phyloP scores from a whole-genome alignment of 2,888 invertebrate genomes.

The Lutraria lutraria region DNA sequence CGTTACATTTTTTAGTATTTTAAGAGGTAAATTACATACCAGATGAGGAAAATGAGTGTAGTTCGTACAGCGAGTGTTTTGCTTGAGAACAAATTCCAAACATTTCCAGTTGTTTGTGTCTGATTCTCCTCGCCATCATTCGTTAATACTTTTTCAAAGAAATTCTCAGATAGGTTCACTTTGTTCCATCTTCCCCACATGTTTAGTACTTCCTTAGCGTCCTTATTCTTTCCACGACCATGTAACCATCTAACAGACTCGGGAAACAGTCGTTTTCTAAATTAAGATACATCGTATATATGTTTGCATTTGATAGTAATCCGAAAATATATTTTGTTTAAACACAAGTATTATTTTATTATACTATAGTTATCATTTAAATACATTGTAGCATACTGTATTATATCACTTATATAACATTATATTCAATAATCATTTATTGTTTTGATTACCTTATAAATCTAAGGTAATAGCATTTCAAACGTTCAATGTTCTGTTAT shows the following conservation, averaged over 20 bases:
- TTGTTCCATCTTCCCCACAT: conserved; percentile 71
- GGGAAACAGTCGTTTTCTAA: conserved; percentile 43
- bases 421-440: not conserved
- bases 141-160: conserved; percentile 60
- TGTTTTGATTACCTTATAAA: not conserved
- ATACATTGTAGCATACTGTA: no score
- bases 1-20: not conserved
- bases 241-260: conserved; percentile 77
- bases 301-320: no score
- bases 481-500: no score
- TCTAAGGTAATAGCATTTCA: no score
- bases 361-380: no score
- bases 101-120: conserved; percentile 26
- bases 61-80: conserved; percentile 63
- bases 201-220: conserved; percentile 69
- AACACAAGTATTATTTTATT: not conserved
- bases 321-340: not conserved
- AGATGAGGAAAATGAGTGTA: conserved; percentile 64
- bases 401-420: no score
- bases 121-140: not conserved
- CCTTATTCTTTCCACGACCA: conserved; percentile 56
- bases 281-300: not conserved
- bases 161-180: conserved; percentile 58
- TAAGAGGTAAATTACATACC: conserved; percentile 45
- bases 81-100: conserved; percentile 67